Evolutionary conservation across 2,888 invertebrate genomes (phyloP).

Genomic region (Eilema griseolum): DNA sequence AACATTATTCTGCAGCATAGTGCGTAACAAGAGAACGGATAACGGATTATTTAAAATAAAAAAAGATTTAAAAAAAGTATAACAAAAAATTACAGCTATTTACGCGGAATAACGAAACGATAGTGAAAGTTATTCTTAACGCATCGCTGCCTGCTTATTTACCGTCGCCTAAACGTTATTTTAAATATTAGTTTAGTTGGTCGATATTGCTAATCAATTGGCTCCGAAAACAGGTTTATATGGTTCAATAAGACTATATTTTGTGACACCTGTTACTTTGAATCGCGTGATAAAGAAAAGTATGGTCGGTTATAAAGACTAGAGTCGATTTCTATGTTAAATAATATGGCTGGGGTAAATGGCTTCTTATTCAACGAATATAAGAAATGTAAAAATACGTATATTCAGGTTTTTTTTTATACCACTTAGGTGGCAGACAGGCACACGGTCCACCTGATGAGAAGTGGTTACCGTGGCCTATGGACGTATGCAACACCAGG

Average conservation of each 20-base stretch:
- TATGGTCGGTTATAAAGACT: conserved; percentile 13
- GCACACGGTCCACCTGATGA: no score
- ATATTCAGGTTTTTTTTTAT: conserved; percentile 7
- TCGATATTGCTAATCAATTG: conserved; percentile 60
- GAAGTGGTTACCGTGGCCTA: no score
- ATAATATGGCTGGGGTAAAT: conserved; percentile 12
- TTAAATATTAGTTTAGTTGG: conserved; percentile 66
- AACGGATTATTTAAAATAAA: conserved; percentile 50
- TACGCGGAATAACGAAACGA: conserved; percentile 60
- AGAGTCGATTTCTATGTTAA: conserved; percentile 20
- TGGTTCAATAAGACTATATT: conserved; percentile 38
- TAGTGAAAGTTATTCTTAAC: conserved; percentile 72
- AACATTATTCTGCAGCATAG: conserved; percentile 39
- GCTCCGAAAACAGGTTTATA: conserved; percentile 43
- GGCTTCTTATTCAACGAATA: conserved; percentile 8
- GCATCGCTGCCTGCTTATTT: conserved; percentile 59
- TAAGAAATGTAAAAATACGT: conserved; percentile 3
- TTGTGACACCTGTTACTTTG: conserved; percentile 33
- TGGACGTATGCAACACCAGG: no score
- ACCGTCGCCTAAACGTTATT: conserved; percentile 57
- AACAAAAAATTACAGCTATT: conserved; percentile 53
- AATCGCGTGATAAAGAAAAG: conserved; percentile 23
- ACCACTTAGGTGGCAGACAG: no score
- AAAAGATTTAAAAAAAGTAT: conserved; percentile 31
- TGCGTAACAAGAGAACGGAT: conserved; percentile 53